Evolutionary conservation across 2,888 invertebrate species (phyloP), one percentile per base, ranked within the genome.

Genomic region (Enchytraeus crypticus): DNA sequence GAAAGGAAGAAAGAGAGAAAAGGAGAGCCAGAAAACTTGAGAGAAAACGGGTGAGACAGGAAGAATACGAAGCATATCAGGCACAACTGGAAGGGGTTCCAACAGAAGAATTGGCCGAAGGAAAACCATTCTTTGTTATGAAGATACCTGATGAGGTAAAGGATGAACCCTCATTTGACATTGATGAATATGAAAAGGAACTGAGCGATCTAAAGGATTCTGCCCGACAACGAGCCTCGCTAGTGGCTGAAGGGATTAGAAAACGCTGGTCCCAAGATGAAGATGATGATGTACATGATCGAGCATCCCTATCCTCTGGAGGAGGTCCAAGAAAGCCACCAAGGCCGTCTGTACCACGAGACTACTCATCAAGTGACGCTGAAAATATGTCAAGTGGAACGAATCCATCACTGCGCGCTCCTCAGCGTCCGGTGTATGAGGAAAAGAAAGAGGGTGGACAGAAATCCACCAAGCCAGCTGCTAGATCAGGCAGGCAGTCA

Each of bases 51-150:
- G 26, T 11, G 14, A 56, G 56, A 45, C 59, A 63, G 34, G 46
- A 57, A 26, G 55, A 60, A 34, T 60, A 55, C 45, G 59, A 63
- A 27, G 53, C 59, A 47, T 49, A 60, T 51, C 45, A 54, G 49
- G 51, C 58, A 47, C 51, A 59, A 47, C 34, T 55, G 33, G 61
- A 59, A 26, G 64, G 54, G 8, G 45, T 62, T 27, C 62, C 62
- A n/a, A 62, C 58, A 8, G 59, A 49, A 26, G 62, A 62, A 30
- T 27, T 43, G 3, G 43, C 56, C 26, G 53, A 58, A 1, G 62
- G 47, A 34, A 58, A 53, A 11, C 54, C 49, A 23, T 5, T 30
- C 26, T 43, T 53, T 26, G 33, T 46, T 23, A 23, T 54, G 2
- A 47, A 54, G 30, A 33, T 59, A 2, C 46, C 29, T 18, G 45